Percentiles rank a stretch among this genome's conserved stretches.
Evolutionary conservation across 2,113 vertebrate species (phyloP).

Genomic region (Perccottus glenii): DNA sequence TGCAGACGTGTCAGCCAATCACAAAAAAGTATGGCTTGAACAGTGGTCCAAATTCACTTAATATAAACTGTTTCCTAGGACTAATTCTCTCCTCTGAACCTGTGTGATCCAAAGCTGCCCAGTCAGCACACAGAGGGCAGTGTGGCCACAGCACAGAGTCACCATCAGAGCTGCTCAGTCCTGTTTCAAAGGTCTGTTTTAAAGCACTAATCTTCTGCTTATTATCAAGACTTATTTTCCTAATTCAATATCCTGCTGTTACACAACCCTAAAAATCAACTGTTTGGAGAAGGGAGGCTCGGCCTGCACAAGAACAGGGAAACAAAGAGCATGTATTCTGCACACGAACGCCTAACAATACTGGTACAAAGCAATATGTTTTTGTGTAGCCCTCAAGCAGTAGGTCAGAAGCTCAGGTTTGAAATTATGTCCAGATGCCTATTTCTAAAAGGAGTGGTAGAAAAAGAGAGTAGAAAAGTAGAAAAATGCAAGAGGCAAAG

Average conservation of each 20-base stretch:
- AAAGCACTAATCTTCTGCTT: slow-evolving; percentile 6
- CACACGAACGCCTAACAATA: not conserved
- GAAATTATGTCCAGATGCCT: too few relatives aligned
- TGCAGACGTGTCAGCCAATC: too few relatives aligned
- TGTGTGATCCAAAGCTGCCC: not conserved
- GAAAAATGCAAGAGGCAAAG: too few relatives aligned
- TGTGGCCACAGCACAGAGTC: slow-evolving; percentile 27
- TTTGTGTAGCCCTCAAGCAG: not conserved
- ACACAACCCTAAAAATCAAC: not conserved
- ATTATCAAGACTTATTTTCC: slow-evolving; percentile 2
- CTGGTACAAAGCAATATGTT: not conserved
- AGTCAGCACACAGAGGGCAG: slow-evolving; percentile 30
- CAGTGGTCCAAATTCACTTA: too few relatives aligned
- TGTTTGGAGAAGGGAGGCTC: not conserved
- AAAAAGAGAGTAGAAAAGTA: too few relatives aligned
- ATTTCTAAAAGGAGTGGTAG: too few relatives aligned
- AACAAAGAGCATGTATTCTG: slow-evolving; percentile 7
- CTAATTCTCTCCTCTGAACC: not conserved
- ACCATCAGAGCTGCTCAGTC: slow-evolving; percentile 16
- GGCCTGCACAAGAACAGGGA: not conserved
- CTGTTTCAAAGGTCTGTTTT: slow-evolving; percentile 6
- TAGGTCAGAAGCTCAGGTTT: not conserved
- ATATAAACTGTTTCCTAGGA: not conserved
- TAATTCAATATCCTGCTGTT: slow-evolving; percentile 7
- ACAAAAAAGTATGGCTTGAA: too few relatives aligned